Base-by-base conservation (phyloP, 2,113 vertebrate species). In the Formicarius rufipectus region DNA sequence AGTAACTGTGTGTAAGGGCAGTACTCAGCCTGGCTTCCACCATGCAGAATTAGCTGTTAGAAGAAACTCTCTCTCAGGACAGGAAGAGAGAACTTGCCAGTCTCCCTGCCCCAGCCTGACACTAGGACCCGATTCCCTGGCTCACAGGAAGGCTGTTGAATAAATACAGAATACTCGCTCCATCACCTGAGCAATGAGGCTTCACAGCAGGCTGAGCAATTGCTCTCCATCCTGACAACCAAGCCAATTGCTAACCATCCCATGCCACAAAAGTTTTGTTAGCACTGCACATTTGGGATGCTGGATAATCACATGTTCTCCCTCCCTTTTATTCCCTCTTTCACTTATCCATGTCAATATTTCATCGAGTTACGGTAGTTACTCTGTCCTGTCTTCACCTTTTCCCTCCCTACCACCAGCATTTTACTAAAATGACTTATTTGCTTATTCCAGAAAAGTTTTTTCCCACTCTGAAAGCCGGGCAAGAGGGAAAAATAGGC, bases 361-460 rank as follows among this genome's bases (percentile, higher is more conserved):
- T 95, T 94, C 81, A 85, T 81, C 79, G 73, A 87, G 67, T 76
- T 56, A 80, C 73, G 85, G 50, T 14, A 90, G 55, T 82, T 85
- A 50, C 62, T 76, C 79, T 84, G 31, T 74, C 95, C 68, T 82
- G 56, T 58, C 42, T 86, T 87, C 2, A 5, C 64, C 75, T 77
- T 92, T 44, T 4, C 7, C 27, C 7, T 25, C 30, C 6, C 59
- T 28, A 7, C 50, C 45, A 53, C 42, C 8, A n/a, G 56, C 33
- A 80, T 84, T 95, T 90, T 66, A 73, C 60, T 69, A 66, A 84
- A 92, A 84, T 72, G 2, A 88, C 88, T 85, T 91, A 71, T 78
- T 95, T 95, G 77, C 93, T 96, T 95, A 94, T 95, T 96, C 55
- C 71, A 56, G 68, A n/a, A 79, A 76, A 89, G 52, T 76, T 91